Evolutionary conservation across 2,888 invertebrate genomes (phyloP).

Genomic region (Colostygia pectinataria): DNA sequence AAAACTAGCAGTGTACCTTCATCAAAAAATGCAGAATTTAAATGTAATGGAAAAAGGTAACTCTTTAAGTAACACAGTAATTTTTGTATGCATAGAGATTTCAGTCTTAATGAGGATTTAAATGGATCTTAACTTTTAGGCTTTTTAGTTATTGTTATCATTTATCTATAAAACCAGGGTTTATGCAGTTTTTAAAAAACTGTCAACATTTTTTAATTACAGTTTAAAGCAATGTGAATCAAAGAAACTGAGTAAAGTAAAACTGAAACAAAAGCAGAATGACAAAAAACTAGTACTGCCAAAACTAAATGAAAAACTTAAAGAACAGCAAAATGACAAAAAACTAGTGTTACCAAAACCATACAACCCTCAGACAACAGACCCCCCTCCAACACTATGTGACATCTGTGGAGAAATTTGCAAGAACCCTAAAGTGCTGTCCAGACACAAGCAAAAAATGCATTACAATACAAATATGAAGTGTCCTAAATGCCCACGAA

Average conservation of each 20-base stretch:
- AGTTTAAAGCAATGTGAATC: conserved; percentile 47
- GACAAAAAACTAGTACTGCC: too few species aligned
- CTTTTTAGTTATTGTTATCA: too few species aligned
- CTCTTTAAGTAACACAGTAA: too few species aligned
- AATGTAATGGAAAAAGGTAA: conserved; percentile 71
- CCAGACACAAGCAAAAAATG: background rate
- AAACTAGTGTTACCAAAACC: conserved; percentile 21
- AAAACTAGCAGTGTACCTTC: conserved; percentile 61
- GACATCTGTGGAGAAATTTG: background rate
- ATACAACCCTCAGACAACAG: conserved; percentile 5
- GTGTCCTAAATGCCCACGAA: background rate
- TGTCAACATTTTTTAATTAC: conserved; percentile 36
- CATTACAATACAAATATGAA: background rate
- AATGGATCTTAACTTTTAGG: too few species aligned
- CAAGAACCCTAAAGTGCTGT: background rate
- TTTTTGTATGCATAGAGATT: too few species aligned
- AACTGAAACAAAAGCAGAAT: conserved; percentile 25
- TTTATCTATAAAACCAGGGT: too few species aligned
- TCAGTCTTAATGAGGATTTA: too few species aligned
- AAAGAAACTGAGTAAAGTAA: background rate
- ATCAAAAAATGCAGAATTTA: conserved; percentile 70
- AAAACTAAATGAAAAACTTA: too few species aligned
- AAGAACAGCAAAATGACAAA: too few species aligned
- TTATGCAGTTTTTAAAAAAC: too few species aligned
- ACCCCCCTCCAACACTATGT: background rate